A percentile compares a stretch with the other conserved stretches of the same genome.
These are phyloP conservation scores for Magallana angulata DNA, from an alignment of 1,140 invertebrate genomes.

Conservation along the genomic window DNA sequence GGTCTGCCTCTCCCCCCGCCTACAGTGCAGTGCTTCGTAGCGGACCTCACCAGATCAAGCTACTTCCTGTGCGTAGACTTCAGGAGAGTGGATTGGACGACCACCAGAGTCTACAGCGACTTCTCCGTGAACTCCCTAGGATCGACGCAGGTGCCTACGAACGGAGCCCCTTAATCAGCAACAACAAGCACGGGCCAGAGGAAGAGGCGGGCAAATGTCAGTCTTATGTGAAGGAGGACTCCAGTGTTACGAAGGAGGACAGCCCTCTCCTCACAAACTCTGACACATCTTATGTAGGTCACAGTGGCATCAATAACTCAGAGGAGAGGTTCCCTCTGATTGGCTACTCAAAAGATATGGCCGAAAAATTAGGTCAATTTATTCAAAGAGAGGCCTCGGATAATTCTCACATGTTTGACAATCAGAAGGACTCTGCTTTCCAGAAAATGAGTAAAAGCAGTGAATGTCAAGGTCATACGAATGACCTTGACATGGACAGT, in stretches of 20 bases:
- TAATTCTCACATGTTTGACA: constrained; percentile 8
- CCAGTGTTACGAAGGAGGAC: background rate
- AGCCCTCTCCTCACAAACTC: constrained; percentile 18
- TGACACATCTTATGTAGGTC: background rate
- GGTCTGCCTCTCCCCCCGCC: constrained; percentile 69
- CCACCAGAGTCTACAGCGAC: constrained; percentile 69
- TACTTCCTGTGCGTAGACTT: constrained; percentile 69
- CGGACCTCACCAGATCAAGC: constrained; percentile 76
- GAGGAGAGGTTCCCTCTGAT: constrained; percentile 54
- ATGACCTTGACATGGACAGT: constrained; percentile 60
- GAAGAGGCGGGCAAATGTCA: background rate
- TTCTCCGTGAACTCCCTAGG: constrained; percentile 73
- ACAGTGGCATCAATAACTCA: constrained; percentile 37
- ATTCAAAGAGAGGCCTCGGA: constrained; percentile 27
- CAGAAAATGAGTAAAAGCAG: constrained; percentile 8
- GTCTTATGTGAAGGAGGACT: background rate
- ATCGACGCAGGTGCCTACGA: constrained; percentile 73
- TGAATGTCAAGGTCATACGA: constrained; percentile 23
- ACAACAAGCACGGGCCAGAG: background rate
- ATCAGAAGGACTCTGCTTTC: background rate
- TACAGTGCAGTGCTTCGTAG: constrained; percentile 76
- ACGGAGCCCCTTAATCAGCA: constrained; percentile 62
- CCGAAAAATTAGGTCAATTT: constrained; percentile 1
- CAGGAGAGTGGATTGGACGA: constrained; percentile 59
- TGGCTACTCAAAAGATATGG: constrained; percentile 47